Conservation (phyloP, 2,797 vertebrate species). For the Odontamblyopus rebecca region DNA sequence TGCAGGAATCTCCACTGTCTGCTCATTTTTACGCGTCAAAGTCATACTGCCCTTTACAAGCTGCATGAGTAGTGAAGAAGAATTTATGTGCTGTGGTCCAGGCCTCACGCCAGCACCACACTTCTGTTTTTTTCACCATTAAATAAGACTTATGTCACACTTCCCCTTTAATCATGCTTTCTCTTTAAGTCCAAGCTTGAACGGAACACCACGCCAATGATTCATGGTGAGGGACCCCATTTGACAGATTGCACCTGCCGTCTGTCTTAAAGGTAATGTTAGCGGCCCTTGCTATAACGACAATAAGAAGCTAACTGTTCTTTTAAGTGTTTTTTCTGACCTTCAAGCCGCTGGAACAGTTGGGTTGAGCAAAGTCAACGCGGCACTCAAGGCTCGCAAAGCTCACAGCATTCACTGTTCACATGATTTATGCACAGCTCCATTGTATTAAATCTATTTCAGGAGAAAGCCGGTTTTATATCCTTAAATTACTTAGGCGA, state of each 20-base stretch:
- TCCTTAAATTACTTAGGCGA: conserved; percentile 45
- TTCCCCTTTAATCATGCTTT: conserved; percentile 73
- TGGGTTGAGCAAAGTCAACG: conserved; percentile 51
- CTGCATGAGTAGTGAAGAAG: conserved; percentile 62
- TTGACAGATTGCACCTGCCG: conserved; percentile 78
- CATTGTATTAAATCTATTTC: conserved; percentile 36
- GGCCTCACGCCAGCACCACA: conserved; percentile 66
- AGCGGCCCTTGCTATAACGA: conserved; percentile 45
- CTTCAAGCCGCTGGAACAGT: conserved; percentile 63
- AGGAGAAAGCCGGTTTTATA: conserved; percentile 54
- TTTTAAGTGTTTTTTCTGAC: conserved; percentile 73
- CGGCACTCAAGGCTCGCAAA: conserved; percentile 25
- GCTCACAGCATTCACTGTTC: conserved; percentile 35
- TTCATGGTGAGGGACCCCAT: conserved; percentile 62
- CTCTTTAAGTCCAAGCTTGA: conserved; percentile 57
- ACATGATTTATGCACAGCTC: conserved; percentile 42
- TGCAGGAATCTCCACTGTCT: conserved; percentile 53
- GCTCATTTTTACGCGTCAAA: conserved; percentile 67
- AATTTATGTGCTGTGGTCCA: conserved; percentile 67
- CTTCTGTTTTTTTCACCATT: conserved; percentile 77
- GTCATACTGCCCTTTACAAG: conserved; percentile 76
- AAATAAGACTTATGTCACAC: conserved; percentile 77
- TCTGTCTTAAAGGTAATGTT: conserved; percentile 75
- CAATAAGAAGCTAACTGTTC: conserved; percentile 58
- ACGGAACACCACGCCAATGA: conserved; percentile 61